Conservation (phyloP, 2,888 invertebrate species). For the Drosophila nigricruria region DNA sequence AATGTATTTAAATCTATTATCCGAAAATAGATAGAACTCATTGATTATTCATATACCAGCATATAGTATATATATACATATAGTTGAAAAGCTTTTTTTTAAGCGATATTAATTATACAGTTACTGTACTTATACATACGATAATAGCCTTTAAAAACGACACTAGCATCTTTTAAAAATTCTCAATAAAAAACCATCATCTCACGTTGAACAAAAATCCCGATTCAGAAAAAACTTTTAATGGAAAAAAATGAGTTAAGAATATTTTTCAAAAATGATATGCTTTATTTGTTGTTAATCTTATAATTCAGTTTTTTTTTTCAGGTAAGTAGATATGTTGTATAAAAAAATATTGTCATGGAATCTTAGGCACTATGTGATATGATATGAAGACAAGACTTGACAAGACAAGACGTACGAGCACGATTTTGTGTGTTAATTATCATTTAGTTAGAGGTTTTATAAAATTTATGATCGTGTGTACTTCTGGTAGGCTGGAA, state of each 20-base stretch:
- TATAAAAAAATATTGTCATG: conserved; percentile 75
- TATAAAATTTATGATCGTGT: conserved; percentile 93
- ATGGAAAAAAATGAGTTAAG: neutral
- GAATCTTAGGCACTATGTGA: conserved; percentile 60
- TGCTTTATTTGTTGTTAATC: conserved; percentile 60
- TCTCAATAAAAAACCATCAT: conserved; percentile 76
- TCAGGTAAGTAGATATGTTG: conserved; percentile 45
- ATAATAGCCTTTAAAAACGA: conserved; percentile 70
- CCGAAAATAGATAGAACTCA: conserved; percentile 74
- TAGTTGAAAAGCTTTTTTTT: conserved; percentile 73
- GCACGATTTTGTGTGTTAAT: conserved; percentile 16
- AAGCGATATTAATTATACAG: conserved; percentile 74
- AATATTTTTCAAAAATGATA: conserved; percentile 35
- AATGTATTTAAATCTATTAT: conserved; percentile 62
- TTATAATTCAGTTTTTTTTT: conserved; percentile 21
- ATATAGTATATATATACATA: conserved; percentile 61
- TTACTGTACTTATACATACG: conserved; percentile 71
- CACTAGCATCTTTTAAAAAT: conserved; percentile 78
- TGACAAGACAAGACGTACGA: conserved; percentile 20
- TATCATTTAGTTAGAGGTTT: conserved; percentile 83
- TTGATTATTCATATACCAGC: conserved; percentile 72
- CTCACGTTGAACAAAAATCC: conserved; percentile 63
- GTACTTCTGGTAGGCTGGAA: conserved; percentile 94
- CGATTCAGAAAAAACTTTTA: neutral
- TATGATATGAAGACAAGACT: conserved; percentile 61